These are phyloP conservation scores for Neosilurus hyrtlii DNA, from an alignment of 2,797 vertebrate species.

Conservation along the genomic window DNA sequence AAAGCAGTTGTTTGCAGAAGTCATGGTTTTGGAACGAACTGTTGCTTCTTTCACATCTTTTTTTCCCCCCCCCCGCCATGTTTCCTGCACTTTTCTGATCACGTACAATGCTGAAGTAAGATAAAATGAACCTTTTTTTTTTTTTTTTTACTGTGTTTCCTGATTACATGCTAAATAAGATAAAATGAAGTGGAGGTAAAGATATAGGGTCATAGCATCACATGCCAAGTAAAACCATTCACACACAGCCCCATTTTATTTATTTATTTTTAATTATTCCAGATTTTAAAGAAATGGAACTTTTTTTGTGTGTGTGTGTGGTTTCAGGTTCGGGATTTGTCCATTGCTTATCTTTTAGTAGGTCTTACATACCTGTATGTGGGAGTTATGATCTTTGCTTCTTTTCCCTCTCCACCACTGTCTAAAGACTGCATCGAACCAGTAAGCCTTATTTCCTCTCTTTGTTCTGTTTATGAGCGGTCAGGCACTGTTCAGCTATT, in stretches of 20 bases:
- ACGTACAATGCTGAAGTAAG: not conserved
- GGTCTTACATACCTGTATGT: slow-evolving; percentile 92
- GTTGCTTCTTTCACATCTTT: not conserved
- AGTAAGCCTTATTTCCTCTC: slow-evolving; percentile 67
- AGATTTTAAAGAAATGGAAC: not conserved
- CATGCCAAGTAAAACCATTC: not conserved
- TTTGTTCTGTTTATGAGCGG: not conserved
- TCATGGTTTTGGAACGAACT: not conserved
- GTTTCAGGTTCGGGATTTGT: slow-evolving; percentile 89
- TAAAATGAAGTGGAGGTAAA: not conserved
- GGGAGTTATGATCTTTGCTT: slow-evolving; percentile 87
- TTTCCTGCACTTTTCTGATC: not conserved
- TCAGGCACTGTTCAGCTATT: not conserved
- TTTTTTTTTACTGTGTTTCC: not conserved
- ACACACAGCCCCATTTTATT: not conserved
- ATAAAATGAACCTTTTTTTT: not conserved
- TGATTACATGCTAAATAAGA: not conserved
- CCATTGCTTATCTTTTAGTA: slow-evolving; percentile 90
- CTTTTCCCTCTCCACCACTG: slow-evolving; percentile 90
- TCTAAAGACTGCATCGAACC: slow-evolving; percentile 92
- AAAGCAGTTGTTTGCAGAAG: slow-evolving; percentile 5
- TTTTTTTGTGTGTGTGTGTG: slow-evolving; percentile 45
- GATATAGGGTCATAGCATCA: not conserved
- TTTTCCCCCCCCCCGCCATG: no score
- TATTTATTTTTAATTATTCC: not conserved